Conservation (phyloP, 2,113 vertebrate genomes). For the Papio anubis region DNA sequence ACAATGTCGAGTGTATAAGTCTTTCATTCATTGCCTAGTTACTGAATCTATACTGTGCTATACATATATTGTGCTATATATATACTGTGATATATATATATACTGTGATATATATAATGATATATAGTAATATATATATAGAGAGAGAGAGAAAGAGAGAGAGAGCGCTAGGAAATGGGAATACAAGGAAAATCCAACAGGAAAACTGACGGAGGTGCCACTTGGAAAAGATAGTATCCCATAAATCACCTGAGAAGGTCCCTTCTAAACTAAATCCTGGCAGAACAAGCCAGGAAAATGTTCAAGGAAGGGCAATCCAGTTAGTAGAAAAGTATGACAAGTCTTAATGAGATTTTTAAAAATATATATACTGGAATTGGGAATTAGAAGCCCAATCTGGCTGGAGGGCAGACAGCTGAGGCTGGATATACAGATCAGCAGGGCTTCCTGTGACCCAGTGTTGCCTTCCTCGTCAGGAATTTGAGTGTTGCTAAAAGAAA, state of each 20-base stretch:
- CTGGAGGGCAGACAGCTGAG: background rate
- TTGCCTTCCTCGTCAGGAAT: background rate
- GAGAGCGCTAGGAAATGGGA: background rate
- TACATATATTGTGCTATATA: no score
- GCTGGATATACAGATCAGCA: background rate
- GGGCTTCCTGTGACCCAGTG: background rate
- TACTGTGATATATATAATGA: no score
- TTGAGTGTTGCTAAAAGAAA: background rate
- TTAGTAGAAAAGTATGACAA: background rate
- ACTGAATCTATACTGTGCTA: background rate
- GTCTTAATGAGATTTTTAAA: fast-evolving
- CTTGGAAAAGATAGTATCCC: background rate
- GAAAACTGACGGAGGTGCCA: background rate
- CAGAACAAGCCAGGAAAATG: background rate
- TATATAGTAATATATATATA: no score
- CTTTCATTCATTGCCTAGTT: background rate
- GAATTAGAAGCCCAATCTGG: background rate
- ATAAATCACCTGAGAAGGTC: background rate
- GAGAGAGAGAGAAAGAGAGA: fast-evolving
- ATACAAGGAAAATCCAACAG: background rate
- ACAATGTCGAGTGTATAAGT: background rate
- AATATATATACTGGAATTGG: background rate
- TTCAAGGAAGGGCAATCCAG: background rate
- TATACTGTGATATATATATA: no score
- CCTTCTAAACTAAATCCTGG: background rate